Evolutionary conservation across 2,113 vertebrate genomes (phyloP).

Genomic region (Lepus europaeus): DNA sequence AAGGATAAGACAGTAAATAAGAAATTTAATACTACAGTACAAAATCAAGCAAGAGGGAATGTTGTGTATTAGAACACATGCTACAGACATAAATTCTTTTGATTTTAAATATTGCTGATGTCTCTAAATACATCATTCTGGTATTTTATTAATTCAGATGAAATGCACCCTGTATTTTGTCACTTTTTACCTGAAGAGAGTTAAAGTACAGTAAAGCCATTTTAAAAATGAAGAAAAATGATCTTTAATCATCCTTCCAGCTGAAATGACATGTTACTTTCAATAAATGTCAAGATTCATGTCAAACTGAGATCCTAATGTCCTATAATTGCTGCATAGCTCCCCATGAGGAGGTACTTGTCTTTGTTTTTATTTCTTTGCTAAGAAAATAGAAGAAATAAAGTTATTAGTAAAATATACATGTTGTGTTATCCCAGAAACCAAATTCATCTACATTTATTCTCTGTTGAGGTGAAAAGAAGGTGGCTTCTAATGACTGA

Average conservation of each 20-base stretch:
- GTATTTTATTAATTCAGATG: neutral
- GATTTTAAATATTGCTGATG: neutral
- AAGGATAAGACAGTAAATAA: neutral
- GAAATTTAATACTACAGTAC: neutral
- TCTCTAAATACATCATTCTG: neutral
- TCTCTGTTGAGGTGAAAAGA: neutral
- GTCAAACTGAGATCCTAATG: neutral
- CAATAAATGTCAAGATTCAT: neutral
- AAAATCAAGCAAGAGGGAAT: neutral
- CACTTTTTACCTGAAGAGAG: neutral
- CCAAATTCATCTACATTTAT: neutral
- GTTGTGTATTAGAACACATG: neutral
- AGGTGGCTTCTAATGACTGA: neutral
- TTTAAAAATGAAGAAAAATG: neutral
- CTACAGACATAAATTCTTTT: neutral
- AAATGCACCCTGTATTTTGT: neutral
- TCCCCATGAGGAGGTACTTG: neutral
- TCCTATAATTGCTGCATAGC: neutral
- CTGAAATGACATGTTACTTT: neutral
- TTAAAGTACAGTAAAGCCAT: neutral
- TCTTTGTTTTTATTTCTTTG: neutral
- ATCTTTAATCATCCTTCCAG: neutral
- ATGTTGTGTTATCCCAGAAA: neutral
- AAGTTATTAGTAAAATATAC: neutral
- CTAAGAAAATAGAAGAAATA: neutral